These are phyloP conservation scores for Drosophila demipolita DNA, from an alignment of 2,888 invertebrate species.

Conservation along the genomic window DNA sequence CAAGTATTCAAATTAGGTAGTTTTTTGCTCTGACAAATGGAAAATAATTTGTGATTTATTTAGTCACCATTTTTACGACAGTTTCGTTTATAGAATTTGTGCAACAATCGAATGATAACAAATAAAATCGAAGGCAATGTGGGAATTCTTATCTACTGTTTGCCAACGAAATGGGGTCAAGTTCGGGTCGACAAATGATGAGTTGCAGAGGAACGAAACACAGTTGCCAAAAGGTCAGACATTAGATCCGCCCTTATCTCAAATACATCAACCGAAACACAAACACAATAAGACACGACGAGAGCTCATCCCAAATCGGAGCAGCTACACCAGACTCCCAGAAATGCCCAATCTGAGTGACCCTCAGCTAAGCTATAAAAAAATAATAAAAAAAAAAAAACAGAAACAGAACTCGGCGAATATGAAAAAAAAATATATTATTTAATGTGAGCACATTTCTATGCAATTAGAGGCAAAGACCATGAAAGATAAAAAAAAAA, in stretches of 20 bases:
- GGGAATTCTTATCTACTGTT: conserved; percentile 16
- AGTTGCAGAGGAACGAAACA: not conserved
- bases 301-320: conserved; percentile 22
- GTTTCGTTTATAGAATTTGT: not conserved
- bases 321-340: conserved; percentile 12
- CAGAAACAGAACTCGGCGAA: conserved; percentile 20
- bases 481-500: conserved; percentile 51
- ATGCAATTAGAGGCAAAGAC: conserved; percentile 69
- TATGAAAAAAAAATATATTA: conserved; percentile 12
- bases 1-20: not conserved
- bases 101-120: not conserved
- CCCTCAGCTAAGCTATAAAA: conserved; percentile 48
- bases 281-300: conserved; percentile 11
- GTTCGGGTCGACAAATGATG: conserved; percentile 22
- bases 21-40: not conserved
- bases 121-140: not conserved
- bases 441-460: conserved; percentile 50
- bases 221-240: conserved; percentile 24
- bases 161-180: conserved; percentile 26
- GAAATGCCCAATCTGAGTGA: conserved; percentile 9
- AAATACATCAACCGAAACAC: conserved; percentile 29
- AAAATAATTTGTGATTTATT: not conserved
- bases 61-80: not conserved
- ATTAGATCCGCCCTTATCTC: conserved; percentile 38
- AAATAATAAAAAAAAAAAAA: conserved; percentile 28